A percentile compares a stretch with the other conserved stretches of the same genome.
Evolutionary conservation across 1,140 invertebrate genomes (phyloP).

Genomic region (Monochamus saltuarius): DNA sequence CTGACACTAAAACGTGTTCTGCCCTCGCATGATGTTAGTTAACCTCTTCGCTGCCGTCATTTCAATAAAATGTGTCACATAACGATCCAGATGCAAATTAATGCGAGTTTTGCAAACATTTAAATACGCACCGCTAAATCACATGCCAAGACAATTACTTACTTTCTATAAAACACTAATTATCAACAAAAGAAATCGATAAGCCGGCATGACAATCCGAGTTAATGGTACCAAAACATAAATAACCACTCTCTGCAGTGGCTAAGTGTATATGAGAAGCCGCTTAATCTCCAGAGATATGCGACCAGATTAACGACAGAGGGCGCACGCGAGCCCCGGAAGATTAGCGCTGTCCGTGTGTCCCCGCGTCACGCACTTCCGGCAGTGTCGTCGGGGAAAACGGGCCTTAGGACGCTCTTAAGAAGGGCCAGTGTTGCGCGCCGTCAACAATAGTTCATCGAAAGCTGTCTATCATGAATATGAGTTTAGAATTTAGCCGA

Average conservation of each 20-base stretch:
- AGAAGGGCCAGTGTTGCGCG: background rate
- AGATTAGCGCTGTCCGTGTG: slow-evolving; percentile 42
- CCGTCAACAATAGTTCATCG: background rate
- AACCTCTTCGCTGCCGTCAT: too few species aligned
- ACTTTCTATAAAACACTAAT: background rate
- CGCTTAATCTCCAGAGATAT: slow-evolving; percentile 35
- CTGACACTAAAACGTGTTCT: too few species aligned
- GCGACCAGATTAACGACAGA: slow-evolving; percentile 36
- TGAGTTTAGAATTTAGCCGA: too few species aligned
- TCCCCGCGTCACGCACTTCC: slow-evolving; percentile 40
- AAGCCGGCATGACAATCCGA: slow-evolving; percentile 20
- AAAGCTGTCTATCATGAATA: slow-evolving; percentile 2
- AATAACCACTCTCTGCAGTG: slow-evolving; percentile 18
- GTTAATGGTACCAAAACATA: slow-evolving; percentile 22
- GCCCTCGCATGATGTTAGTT: too few species aligned
- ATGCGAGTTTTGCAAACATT: too few species aligned
- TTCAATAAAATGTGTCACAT: too few species aligned
- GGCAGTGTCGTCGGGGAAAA: slow-evolving; percentile 17
- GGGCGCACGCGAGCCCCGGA: slow-evolving; percentile 36
- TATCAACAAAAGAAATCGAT: slow-evolving; percentile 11
- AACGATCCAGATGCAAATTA: too few species aligned
- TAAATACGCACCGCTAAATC: too few species aligned
- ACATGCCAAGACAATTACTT: too few species aligned
- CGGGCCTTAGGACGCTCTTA: slow-evolving; percentile 8
- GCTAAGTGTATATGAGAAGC: slow-evolving; percentile 19